These are phyloP conservation scores for Spinus olivaceus DNA, from an alignment of 2,797 vertebrate species.

Conservation along the genomic window DNA sequence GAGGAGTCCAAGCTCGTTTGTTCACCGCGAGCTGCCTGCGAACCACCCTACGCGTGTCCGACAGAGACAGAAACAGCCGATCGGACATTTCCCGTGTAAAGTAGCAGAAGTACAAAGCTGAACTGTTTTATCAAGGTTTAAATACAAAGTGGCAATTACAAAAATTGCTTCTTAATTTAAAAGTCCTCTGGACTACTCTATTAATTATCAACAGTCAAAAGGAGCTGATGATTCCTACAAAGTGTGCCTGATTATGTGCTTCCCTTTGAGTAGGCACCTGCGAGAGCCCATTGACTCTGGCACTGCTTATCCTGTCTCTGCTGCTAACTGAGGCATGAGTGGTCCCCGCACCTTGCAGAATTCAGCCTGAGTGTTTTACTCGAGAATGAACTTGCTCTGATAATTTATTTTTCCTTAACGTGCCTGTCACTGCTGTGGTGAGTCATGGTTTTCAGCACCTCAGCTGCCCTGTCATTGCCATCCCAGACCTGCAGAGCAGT, in stretches of 20 bases:
- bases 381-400: neutral
- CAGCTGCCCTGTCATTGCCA: constrained; percentile 17
- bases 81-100: too few relatives aligned
- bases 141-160: neutral
- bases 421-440: neutral
- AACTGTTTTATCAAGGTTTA: neutral
- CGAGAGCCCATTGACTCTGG: neutral
- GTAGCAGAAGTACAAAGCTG: neutral
- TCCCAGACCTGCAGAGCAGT: neutral
- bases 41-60: too few relatives aligned
- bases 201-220: constrained; percentile 6
- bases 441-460: neutral
- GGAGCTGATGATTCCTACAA: neutral
- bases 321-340: neutral
- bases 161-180: constrained; percentile 10
- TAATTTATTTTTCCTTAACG: neutral
- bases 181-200: neutral
- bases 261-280: neutral
- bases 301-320: neutral
- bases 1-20: too few relatives aligned
- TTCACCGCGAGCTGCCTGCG: too few relatives aligned
- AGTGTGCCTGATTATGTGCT: neutral
- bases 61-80: too few relatives aligned
- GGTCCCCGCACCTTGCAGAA: neutral
- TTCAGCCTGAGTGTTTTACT: neutral